Evolutionary conservation across 2,888 invertebrate species (phyloP), one percentile per base, ranked within the genome.

Genomic region (Cyclophora albipunctata): DNA sequence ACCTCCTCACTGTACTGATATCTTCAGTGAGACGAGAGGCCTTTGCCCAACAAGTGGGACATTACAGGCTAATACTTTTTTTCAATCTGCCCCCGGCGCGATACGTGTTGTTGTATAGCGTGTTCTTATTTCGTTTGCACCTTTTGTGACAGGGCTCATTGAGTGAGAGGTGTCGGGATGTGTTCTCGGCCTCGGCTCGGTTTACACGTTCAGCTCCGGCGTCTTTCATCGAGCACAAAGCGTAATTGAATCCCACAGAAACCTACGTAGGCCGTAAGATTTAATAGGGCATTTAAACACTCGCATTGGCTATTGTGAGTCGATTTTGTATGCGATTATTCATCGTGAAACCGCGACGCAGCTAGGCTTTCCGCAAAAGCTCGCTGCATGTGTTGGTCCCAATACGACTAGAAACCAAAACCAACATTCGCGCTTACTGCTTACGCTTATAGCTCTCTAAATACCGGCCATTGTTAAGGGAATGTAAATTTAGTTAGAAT

Each of bases 251-350:
- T 88, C 86, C 85, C 81, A 80, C 85, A 84, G 84, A 86, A 85
- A 84, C 85, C 85, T 87, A 86, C 84, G 86, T 81, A 84, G 79
- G 70, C 80, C 73, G 79, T 81, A 86, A 85, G 84, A 84, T 87
- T 88, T 87, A 88, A 88, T 87, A 88, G 88, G 88, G 88, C 81
- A 88, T 88, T 88, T 87, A 86, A 85, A 86, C 84, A 84, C 81
- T 86, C 82, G 82, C 87, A 87, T 87, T 87, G 87, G 85, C 84
- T 77, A 87, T 87, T 86, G 86, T 85, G 75, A 78, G 76, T 73
- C 71, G 79, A 82, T 81, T 84, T 84, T 82, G 86, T 83, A 78
- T 80, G 76, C 84, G 79, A 87, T 85, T 84, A 87, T 87, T 86
- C 83, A 85, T 80, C 76, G 78, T 75, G 63, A 69, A 72, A 83